Percentiles rank a stretch among this genome's conserved stretches.
These are phyloP conservation scores for Merodon equestris DNA, from an alignment of 2,888 invertebrate species.

Conservation along the genomic window DNA sequence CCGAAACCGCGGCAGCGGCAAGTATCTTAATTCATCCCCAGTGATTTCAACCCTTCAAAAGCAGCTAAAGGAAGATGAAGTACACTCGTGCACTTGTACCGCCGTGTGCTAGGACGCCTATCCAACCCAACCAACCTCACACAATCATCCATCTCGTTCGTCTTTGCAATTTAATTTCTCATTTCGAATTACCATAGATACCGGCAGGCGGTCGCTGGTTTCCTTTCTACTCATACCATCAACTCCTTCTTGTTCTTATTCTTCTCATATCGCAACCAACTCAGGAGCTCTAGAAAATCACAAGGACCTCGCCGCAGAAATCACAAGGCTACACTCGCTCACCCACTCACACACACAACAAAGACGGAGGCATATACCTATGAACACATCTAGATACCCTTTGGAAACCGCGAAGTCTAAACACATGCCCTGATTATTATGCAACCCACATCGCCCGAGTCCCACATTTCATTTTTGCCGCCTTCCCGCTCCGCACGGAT, in stretches of 20 bases:
- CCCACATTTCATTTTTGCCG: constrained; percentile 63
- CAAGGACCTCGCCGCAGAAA: constrained; percentile 34
- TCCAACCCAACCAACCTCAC: constrained; percentile 9
- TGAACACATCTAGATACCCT: constrained; percentile 32
- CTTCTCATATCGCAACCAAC: constrained; percentile 22
- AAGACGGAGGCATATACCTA: neutral
- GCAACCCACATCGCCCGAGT: constrained; percentile 60
- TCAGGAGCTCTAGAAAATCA: constrained; percentile 53
- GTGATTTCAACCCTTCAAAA: constrained; percentile 62
- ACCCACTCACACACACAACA: neutral
- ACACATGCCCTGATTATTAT: constrained; percentile 67
- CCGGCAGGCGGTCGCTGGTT: constrained; percentile 55
- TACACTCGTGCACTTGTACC: neutral
- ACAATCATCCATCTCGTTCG: constrained; percentile 23
- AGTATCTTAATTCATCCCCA: constrained; percentile 63
- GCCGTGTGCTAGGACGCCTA: no score
- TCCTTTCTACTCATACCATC: neutral
- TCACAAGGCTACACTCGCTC: neutral
- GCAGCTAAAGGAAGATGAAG: constrained; percentile 16
- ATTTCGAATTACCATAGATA: constrained; percentile 67
- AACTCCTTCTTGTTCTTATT: neutral
- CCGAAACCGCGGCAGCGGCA: constrained; percentile 49
- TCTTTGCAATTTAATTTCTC: constrained; percentile 67
- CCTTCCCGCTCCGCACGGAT: constrained; percentile 12
- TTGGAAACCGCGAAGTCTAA: constrained; percentile 54